Evolutionary conservation across 1,140 invertebrate species (phyloP).

Genomic region (Uloborus diversus): DNA sequence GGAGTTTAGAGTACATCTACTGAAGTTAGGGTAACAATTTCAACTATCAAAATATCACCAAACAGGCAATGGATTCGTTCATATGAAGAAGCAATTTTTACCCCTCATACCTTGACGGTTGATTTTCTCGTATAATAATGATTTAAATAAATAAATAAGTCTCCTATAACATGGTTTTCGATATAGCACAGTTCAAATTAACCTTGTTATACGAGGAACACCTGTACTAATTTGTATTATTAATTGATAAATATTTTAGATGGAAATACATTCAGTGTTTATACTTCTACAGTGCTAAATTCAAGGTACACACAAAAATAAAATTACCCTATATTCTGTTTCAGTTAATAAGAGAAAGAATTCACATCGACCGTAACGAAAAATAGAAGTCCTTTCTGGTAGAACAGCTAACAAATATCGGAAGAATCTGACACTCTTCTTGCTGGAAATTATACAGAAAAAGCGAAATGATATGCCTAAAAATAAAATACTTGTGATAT

Average conservation of each 20-base stretch:
- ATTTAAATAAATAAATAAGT: too few species aligned
- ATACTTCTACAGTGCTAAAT: neutral
- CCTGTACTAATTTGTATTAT: too few species aligned
- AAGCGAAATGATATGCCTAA: slow-evolving; percentile 20
- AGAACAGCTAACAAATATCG: slow-evolving; percentile 17
- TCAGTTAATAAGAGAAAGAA: slow-evolving; percentile 2
- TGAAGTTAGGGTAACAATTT: too few species aligned
- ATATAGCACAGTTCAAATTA: too few species aligned
- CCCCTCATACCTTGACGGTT: too few species aligned
- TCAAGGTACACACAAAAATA: neutral
- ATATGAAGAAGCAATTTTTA: too few species aligned
- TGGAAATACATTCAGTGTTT: neutral
- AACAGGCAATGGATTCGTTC: too few species aligned
- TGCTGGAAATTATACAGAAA: slow-evolving; percentile 4
- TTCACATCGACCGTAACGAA: slow-evolving; percentile 25
- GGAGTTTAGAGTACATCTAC: too few species aligned
- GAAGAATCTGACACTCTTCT: slow-evolving; percentile 7
- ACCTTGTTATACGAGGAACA: too few species aligned
- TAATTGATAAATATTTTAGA: neutral
- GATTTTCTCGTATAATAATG: too few species aligned
- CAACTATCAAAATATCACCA: too few species aligned
- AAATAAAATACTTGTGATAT: neutral
- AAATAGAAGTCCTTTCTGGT: neutral
- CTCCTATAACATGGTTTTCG: too few species aligned
- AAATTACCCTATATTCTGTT: slow-evolving; percentile 22